Evolutionary conservation across 2,797 vertebrate genomes (phyloP).

Genomic region (Holocentrus rufus): DNA sequence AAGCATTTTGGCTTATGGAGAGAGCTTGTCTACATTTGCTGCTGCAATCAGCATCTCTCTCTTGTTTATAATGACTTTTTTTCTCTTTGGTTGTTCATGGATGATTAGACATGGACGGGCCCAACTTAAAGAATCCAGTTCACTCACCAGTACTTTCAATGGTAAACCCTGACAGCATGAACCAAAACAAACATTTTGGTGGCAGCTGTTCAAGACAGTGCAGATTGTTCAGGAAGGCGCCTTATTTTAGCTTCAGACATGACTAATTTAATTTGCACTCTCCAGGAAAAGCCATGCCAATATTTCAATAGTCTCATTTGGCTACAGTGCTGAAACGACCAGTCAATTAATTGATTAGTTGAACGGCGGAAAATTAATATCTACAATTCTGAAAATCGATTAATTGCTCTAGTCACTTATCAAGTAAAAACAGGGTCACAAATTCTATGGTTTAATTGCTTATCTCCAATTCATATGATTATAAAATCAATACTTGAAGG

Average conservation of each 20-base stretch:
- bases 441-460: too few species aligned
- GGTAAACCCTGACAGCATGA: background rate
- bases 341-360: too few species aligned
- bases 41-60: conserved; percentile 7
- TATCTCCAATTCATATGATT: too few species aligned
- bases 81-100: background rate
- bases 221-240: conserved; percentile 1
- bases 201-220: conserved; percentile 2
- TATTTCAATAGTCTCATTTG: background rate
- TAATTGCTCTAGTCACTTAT: too few species aligned
- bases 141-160: background rate
- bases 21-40: background rate
- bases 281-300: background rate
- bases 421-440: too few species aligned
- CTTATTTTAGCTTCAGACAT: conserved; percentile 15
- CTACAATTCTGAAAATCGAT: too few species aligned
- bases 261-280: conserved; percentile 11
- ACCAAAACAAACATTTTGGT: background rate
- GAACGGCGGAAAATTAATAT: too few species aligned
- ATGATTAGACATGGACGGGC: background rate
- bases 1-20: conserved; percentile 24
- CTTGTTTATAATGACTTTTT: background rate
- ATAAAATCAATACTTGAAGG: too few species aligned
- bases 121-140: background rate
- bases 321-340: too few species aligned